Conservation (phyloP, 1,140 invertebrate species). For the Aphelinus atriplicis region DNA sequence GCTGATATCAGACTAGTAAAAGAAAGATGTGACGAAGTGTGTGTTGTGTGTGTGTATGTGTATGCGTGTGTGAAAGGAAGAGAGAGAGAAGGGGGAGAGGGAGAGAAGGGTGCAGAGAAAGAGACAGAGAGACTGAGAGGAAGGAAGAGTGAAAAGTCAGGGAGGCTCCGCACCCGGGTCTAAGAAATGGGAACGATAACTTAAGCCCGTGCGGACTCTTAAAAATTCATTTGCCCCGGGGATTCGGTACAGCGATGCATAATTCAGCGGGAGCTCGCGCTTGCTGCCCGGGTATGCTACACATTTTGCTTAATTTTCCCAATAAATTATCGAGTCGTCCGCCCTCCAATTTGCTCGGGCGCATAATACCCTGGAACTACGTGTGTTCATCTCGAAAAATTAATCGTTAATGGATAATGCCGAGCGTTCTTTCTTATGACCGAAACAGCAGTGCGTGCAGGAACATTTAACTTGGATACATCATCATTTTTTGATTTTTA, state of each 20-base stretch:
- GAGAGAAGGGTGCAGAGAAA: background rate
- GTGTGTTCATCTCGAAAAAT: conserved; percentile 15
- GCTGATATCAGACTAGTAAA: no score
- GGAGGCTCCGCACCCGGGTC: background rate
- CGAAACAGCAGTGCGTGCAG: background rate
- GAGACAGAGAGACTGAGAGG: background rate
- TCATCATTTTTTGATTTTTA: conserved; percentile 8
- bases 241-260: conserved; percentile 22
- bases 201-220: conserved; percentile 26
- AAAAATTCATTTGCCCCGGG: conserved; percentile 30
- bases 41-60: no score
- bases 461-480: background rate
- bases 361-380: no score
- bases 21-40: no score
- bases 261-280: conserved; percentile 4
- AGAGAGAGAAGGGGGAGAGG: background rate
- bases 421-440: background rate
- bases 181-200: conserved; percentile 30
- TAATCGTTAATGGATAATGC: conserved; percentile 25
- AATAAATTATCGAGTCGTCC: conserved; percentile 18
- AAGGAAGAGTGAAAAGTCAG: conserved; percentile 7
- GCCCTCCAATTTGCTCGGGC: background rate
- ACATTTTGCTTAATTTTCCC: conserved; percentile 25
- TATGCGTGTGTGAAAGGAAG: background rate
- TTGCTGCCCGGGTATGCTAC: background rate